Evolutionary conservation across 1,140 invertebrate genomes (phyloP).

Genomic region (Heliconius congener): DNA sequence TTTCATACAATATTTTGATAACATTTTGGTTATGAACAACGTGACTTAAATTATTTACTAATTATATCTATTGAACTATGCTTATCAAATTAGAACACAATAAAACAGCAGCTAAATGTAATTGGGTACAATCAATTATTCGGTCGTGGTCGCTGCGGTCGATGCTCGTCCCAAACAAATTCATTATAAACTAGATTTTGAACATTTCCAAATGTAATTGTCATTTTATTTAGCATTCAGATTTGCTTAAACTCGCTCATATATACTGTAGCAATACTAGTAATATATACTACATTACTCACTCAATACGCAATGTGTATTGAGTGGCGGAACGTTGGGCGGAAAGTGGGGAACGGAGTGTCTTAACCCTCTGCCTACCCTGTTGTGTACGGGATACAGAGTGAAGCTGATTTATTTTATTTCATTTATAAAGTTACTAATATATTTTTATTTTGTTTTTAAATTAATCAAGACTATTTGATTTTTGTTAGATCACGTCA

Average conservation of each 20-base stretch:
- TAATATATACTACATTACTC: no score
- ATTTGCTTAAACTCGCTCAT: neutral
- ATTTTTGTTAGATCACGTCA: neutral
- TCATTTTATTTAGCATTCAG: neutral
- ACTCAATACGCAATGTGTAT: no score
- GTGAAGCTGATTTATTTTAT: no score
- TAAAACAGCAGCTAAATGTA: conserved; percentile 8
- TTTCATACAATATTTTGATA: no score
- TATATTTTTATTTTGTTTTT: neutral
- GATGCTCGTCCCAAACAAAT: conserved; percentile 5
- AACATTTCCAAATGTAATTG: neutral
- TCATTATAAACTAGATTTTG: conserved; percentile 4
- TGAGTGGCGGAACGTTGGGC: no score
- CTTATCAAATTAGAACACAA: conserved; percentile 9
- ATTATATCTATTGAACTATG: neutral
- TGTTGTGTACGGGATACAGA: no score
- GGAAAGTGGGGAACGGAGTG: no score
- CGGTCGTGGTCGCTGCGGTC: neutral
- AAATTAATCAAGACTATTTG: neutral
- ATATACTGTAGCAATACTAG: no score
- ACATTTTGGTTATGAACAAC: no score
- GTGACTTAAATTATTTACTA: neutral
- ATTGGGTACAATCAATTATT: conserved; percentile 8
- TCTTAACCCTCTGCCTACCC: no score
- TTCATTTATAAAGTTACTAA: neutral